A percentile compares a stretch with the other conserved stretches of the same genome.
phyloP scores from a whole-genome alignment of 2,113 vertebrate genomes.

The Heterocephalus glaber region DNA sequence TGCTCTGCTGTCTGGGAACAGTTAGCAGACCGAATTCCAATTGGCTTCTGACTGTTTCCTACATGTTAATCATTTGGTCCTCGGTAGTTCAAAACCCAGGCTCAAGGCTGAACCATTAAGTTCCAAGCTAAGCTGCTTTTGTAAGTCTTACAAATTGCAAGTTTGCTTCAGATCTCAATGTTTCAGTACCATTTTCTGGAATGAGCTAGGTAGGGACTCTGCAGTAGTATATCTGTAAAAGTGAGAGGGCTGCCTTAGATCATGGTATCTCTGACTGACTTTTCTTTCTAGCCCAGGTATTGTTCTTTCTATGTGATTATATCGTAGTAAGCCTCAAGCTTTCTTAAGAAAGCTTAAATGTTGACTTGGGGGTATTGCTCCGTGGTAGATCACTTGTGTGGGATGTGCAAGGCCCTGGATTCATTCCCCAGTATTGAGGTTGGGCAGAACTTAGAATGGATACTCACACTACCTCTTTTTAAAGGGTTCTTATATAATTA shows the following conservation, averaged over 20 bases:
- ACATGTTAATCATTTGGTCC: conserved; percentile 57
- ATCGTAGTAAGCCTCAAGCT: neutral
- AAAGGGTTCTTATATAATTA: conserved; percentile 11
- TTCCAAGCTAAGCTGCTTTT: conserved; percentile 50
- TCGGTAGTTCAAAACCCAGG: conserved; percentile 61
- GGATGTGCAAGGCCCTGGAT: neutral
- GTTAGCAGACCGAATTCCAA: conserved; percentile 69
- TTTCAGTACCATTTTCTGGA: neutral
- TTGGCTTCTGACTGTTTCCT: conserved; percentile 73
- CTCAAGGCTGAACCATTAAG: conserved; percentile 73
- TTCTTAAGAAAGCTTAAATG: conserved; percentile 1
- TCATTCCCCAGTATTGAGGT: neutral
- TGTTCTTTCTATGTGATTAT: neutral
- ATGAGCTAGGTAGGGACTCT: neutral
- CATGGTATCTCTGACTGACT: neutral
- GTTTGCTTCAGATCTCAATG: neutral
- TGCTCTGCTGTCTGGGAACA: conserved; percentile 78
- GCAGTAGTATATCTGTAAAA: neutral
- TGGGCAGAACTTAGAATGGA: neutral
- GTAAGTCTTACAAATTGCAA: conserved; percentile 56
- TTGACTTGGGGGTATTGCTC: neutral
- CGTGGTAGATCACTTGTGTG: neutral
- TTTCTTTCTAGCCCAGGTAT: neutral
- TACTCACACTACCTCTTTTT: neutral
- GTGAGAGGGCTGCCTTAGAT: neutral